A percentile compares a stretch with the other conserved stretches of the same genome.
phyloP scores from a whole-genome alignment of 2,113 vertebrate genomes.

The Raja brachyura region DNA sequence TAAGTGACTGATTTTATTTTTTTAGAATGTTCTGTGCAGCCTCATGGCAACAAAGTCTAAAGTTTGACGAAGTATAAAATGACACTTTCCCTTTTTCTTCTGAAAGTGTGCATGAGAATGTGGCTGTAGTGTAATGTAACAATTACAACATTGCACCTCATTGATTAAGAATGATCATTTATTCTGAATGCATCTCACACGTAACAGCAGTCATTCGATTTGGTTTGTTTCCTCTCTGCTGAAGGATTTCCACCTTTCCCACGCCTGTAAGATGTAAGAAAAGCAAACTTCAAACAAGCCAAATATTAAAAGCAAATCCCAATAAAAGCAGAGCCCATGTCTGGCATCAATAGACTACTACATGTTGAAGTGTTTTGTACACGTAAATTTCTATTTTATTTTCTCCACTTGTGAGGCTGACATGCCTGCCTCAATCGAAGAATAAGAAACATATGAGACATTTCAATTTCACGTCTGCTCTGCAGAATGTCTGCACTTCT shows the following conservation, averaged over 20 bases:
- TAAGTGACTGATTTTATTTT: not conserved
- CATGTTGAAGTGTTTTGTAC: constrained; percentile 32
- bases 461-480: not conserved
- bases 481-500: not conserved
- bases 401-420: constrained; percentile 32
- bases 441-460: constrained; percentile 21
- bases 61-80: not conserved
- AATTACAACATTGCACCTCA: not conserved
- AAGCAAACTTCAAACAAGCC: constrained; percentile 32
- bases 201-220: not conserved
- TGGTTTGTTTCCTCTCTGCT: not conserved
- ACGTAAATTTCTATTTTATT: constrained; percentile 35
- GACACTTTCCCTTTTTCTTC: not conserved
- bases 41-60: not conserved
- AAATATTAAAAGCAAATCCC: constrained; percentile 30
- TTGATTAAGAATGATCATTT: not conserved
- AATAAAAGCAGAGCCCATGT: constrained; percentile 20
- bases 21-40: not conserved
- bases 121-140: not conserved
- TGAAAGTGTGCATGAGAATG: not conserved
- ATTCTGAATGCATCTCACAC: not conserved
- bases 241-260: constrained; percentile 29
- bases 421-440: not conserved
- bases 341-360: constrained; percentile 28
- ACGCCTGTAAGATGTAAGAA: constrained; percentile 4